Evolutionary conservation across 2,888 invertebrate genomes (phyloP).

Genomic region (Diabrotica balteata): DNA sequence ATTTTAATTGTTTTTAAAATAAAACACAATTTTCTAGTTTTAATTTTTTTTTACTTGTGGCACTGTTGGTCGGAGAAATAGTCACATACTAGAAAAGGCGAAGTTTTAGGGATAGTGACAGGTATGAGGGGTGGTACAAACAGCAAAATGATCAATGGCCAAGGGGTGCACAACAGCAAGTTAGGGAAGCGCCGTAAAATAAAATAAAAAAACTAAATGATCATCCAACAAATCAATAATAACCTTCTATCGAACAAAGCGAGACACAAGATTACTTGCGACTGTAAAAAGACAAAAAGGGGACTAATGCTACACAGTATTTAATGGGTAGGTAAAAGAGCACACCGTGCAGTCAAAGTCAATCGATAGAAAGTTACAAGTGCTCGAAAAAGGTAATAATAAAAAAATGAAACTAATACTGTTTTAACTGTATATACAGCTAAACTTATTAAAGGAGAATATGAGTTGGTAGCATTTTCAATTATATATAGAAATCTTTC

Average conservation of each 20-base stretch:
- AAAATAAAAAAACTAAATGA: constrained; percentile 45
- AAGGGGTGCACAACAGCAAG: constrained; percentile 25
- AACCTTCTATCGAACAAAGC: constrained; percentile 57
- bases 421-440: constrained; percentile 48
- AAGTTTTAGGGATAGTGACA: constrained; percentile 12
- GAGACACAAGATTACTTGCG: constrained; percentile 48
- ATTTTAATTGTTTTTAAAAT: no score
- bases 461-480: not conserved
- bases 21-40: no score
- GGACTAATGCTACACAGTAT: constrained; percentile 49
- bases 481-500: no score
- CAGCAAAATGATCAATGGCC: constrained; percentile 37
- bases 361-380: constrained; percentile 57
- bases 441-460: constrained; percentile 38
- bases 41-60: no score
- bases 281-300: constrained; percentile 43
- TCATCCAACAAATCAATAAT: constrained; percentile 53
- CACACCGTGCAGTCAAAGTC: constrained; percentile 48
- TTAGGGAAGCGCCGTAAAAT: constrained; percentile 21
- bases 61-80: constrained; percentile 4
- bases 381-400: constrained; percentile 48
- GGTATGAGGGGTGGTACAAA: constrained; percentile 18
- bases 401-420: constrained; percentile 39
- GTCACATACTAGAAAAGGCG: constrained; percentile 8
- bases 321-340: constrained; percentile 38